Percentiles rank a stretch among this genome's conserved stretches.
These are phyloP conservation scores for Tupaia tana DNA, from an alignment of 2,113 vertebrate genomes.

Conservation along the genomic window DNA sequence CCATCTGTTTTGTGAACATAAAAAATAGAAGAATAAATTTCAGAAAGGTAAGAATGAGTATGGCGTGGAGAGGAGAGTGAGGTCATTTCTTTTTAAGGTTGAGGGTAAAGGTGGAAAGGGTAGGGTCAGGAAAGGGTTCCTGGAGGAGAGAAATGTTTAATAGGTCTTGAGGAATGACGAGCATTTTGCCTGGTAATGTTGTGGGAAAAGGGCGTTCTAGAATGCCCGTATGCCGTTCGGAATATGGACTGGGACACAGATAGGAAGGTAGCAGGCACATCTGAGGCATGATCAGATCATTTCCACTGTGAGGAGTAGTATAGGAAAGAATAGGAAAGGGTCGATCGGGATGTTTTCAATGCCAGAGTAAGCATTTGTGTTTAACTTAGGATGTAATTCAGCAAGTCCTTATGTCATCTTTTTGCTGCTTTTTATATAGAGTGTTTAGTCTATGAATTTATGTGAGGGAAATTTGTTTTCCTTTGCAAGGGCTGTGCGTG, in stretches of 20 bases:
- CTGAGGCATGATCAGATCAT: neutral
- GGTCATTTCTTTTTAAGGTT: slow-evolving; percentile 5
- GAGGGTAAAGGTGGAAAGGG: neutral
- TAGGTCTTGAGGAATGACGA: neutral
- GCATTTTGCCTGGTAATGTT: neutral
- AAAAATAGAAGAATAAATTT: neutral
- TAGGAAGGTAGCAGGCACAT: neutral
- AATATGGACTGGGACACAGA: neutral
- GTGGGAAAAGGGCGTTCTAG: neutral
- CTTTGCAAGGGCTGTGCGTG: neutral
- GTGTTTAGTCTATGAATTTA: slow-evolving; percentile 1
- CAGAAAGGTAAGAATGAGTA: neutral
- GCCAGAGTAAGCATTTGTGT: neutral
- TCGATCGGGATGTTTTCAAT: neutral
- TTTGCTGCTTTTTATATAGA: neutral
- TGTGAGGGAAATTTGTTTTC: neutral
- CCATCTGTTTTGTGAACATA: neutral
- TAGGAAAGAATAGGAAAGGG: neutral
- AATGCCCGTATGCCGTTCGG: neutral
- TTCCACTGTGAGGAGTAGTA: neutral
- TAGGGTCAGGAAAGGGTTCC: neutral
- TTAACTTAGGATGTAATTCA: neutral
- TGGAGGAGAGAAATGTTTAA: neutral
- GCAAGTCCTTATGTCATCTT: neutral
- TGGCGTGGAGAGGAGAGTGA: neutral